Percentiles rank a stretch among this genome's conserved stretches.
Conservation (phyloP, 1,140 invertebrate genomes). For the Achatina immaculata region DNA sequence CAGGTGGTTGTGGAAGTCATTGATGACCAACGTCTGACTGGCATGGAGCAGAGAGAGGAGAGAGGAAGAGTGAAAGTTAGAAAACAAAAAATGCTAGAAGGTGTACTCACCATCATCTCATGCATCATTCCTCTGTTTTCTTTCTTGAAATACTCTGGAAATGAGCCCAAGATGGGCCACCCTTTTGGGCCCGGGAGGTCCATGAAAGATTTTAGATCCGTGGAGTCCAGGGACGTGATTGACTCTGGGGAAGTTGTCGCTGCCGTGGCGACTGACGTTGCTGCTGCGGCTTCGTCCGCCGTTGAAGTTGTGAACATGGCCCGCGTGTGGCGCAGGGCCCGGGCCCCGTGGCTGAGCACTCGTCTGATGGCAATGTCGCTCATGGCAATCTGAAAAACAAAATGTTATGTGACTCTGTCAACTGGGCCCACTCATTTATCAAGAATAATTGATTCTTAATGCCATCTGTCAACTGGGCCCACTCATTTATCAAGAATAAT, state of each 20-base stretch:
- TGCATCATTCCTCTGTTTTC: conserved; percentile 56
- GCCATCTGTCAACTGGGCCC: too few relatives aligned
- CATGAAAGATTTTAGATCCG: conserved; percentile 33
- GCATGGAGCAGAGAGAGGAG: too few relatives aligned
- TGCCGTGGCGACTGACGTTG: background rate
- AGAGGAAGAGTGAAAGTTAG: too few relatives aligned
- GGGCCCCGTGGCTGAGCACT: background rate
- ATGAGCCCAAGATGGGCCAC: conserved; percentile 52
- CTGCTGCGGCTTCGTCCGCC: background rate
- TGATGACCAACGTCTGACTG: too few relatives aligned
- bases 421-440: too few relatives aligned
- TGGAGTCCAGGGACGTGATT: background rate
- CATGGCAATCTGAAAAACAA: background rate
- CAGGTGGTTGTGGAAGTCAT: too few relatives aligned
- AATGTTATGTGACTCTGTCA: too few relatives aligned
- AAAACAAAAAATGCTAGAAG: too few relatives aligned
- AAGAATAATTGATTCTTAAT: too few relatives aligned
- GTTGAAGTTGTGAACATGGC: conserved; percentile 8
- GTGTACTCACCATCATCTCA: conserved; percentile 58
- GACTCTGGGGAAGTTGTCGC: background rate
- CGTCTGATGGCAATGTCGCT: background rate
- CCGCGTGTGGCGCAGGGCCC: background rate
- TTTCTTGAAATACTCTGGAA: conserved; percentile 53
- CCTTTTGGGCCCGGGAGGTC: conserved; percentile 56
- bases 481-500: too few relatives aligned